phyloP scores from a whole-genome alignment of 2,113 vertebrate genomes.

The Oryzias javanicus region DNA sequence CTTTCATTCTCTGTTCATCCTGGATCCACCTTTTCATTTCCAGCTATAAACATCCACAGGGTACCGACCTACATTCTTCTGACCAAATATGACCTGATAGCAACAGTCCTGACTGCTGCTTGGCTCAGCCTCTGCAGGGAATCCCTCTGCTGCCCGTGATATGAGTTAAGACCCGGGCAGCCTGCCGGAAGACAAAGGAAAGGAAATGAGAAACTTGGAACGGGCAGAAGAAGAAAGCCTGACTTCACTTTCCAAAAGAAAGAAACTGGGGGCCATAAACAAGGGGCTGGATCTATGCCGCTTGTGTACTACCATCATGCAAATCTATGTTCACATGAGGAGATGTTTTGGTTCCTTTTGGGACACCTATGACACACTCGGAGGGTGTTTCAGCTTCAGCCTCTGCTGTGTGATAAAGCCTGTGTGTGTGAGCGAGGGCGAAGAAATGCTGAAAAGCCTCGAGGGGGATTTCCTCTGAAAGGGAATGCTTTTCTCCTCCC shows the following conservation, averaged over 20 bases:
- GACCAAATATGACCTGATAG: conserved; percentile 44
- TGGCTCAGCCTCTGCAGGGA: conserved; percentile 48
- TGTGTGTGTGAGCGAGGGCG: conserved; percentile 35
- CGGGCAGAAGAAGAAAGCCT: conserved; percentile 48
- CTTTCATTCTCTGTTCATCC: conserved; percentile 26
- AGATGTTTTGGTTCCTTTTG: conserved; percentile 3
- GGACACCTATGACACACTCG: neutral
- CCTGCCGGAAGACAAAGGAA: conserved; percentile 52
- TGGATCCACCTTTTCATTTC: conserved; percentile 20
- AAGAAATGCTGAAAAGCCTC: conserved; percentile 76
- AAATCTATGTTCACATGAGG: conserved; percentile 26
- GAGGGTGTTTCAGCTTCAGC: conserved; percentile 19
- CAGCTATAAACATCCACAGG: conserved; percentile 53
- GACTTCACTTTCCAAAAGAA: conserved; percentile 52
- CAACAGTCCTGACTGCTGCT: conserved; percentile 27
- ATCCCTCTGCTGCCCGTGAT: conserved; percentile 57
- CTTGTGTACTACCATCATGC: conserved; percentile 1
- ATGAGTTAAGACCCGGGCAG: conserved; percentile 59
- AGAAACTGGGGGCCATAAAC: conserved; percentile 53
- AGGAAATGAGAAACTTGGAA: conserved; percentile 72
- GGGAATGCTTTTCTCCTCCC: conserved; percentile 75
- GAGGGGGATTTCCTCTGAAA: conserved; percentile 82
- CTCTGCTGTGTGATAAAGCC: conserved; percentile 48
- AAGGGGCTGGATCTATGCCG: conserved; percentile 49
- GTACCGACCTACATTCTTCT: conserved; percentile 60